Base-by-base conservation (phyloP, 2,797 vertebrate genomes). In the Danio kyathit region DNA sequence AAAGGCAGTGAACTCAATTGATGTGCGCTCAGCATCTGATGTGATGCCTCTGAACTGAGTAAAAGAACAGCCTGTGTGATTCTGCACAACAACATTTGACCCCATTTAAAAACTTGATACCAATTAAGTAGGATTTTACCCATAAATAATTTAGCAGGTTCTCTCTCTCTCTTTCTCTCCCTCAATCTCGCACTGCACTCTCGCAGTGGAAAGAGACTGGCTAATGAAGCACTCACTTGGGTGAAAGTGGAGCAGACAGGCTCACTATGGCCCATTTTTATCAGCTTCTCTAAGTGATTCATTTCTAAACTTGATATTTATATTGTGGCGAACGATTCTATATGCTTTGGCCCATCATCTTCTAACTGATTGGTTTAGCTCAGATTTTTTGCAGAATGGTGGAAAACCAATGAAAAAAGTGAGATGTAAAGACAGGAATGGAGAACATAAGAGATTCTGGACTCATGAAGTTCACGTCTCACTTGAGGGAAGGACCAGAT, bases 61-160 rank as follows among this genome's bases (percentile, higher is more conserved):
- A 75, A 87, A 83, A 89, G 82, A 87, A 88, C 90, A 89, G 85
- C 89, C 60, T 89, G 88, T 89, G 90, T 89, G 88, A 90, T 91
- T 88, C 89, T 90, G 89, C 90, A 89, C 86, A 77, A 86, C 90
- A 92, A 91, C 91, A 93, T 93, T 94, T 95, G 94, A 95, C 94
- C 94, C 93, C 93, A 93, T 95, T 95, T 95, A 95, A 94, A 93
- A 93, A 92, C 92, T 94, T 94, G 92, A 94, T 94, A 93, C 92
- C 93, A 94, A 95, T 95, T 95, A 95, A 93, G 83, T 84, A 89
- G 91, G 91, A 91, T 91, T 94, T 90, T 91, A 88, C 80, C 82
- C 86, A 89, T 95, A 94, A 95, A 95, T 95, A 93, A 94, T 95
- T 94, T 88, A 95, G 84, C 80, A 80, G 63, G n/a, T 78, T 69